A percentile compares a stretch with the other conserved stretches of the same genome.
Conservation (phyloP, 1,140 invertebrate genomes). For the Drosophila pallidifrons region DNA sequence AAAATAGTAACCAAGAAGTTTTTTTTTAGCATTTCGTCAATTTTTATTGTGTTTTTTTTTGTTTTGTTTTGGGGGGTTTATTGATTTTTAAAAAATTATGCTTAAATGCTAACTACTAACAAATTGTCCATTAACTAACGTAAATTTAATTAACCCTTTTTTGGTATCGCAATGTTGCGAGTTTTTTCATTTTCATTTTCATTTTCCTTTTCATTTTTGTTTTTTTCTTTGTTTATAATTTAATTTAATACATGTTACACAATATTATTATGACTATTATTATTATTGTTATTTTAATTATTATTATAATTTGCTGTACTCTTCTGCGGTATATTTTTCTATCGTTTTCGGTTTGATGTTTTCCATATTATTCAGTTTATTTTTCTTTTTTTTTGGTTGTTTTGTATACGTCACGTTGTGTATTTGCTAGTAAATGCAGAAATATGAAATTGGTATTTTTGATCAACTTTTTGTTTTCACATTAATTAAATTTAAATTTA, state of each 20-base stretch:
- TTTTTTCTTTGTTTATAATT: conserved; percentile 24
- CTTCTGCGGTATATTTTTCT: conserved; percentile 42
- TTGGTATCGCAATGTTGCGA: not conserved
- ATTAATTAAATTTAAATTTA: conserved; percentile 53
- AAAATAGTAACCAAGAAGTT: not conserved
- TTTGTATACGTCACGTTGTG: conserved; percentile 29
- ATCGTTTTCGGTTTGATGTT: conserved; percentile 15
- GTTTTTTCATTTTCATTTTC: not conserved
- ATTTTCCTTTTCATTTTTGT: too few species aligned
- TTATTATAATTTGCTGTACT: conserved; percentile 43
- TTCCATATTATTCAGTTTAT: not conserved
- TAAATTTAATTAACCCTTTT: conserved; percentile 75
- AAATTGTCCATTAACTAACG: conserved; percentile 81
- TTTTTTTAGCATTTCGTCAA: conserved; percentile 13
- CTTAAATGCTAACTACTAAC: conserved; percentile 78
- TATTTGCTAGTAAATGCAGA: conserved; percentile 84
- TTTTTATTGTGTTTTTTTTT: conserved; percentile 49
- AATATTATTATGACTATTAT: conserved; percentile 55
- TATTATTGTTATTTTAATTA: conserved; percentile 19
- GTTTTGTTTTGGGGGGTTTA: conserved; percentile 51
- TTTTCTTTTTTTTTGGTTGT: not conserved
- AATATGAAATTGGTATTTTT: conserved; percentile 70
- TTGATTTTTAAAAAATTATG: conserved; percentile 82
- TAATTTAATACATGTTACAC: conserved; percentile 64
- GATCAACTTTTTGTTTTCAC: conserved; percentile 59